Percentiles rank a stretch among this genome's conserved stretches.
phyloP scores from a whole-genome alignment of 1,140 invertebrate genomes.

The Megalonaias nervosa region DNA sequence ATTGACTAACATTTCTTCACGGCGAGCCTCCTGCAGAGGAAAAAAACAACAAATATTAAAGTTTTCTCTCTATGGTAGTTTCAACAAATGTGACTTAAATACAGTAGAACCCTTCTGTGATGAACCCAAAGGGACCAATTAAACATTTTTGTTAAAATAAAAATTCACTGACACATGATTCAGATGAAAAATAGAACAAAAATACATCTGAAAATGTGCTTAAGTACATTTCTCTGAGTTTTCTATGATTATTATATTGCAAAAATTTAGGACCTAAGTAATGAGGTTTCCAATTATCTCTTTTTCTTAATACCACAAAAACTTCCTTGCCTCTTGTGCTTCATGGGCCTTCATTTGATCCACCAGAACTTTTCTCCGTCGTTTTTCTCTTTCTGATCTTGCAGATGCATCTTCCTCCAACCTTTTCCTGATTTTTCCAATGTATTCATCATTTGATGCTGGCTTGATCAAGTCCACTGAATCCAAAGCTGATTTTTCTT shows the following conservation, averaged over 20 bases:
- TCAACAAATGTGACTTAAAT: too few relatives aligned
- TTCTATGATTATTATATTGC: background rate
- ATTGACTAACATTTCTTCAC: constrained; percentile 70
- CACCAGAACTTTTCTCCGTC: constrained; percentile 70
- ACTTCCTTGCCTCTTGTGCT: constrained; percentile 62
- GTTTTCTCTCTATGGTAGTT: too few relatives aligned
- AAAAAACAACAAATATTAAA: background rate
- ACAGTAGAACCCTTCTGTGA: too few relatives aligned
- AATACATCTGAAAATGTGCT: too few relatives aligned
- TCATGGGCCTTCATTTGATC: constrained; percentile 70
- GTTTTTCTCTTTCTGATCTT: constrained; percentile 68
- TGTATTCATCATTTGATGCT: constrained; percentile 69
- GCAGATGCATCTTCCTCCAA: constrained; percentile 69
- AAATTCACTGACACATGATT: too few relatives aligned
- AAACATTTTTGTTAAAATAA: too few relatives aligned
- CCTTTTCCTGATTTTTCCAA: constrained; percentile 67
- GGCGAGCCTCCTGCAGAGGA: constrained; percentile 59
- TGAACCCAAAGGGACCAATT: too few relatives aligned
- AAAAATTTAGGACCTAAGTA: background rate
- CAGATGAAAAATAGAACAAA: too few relatives aligned
- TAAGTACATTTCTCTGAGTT: too few relatives aligned
- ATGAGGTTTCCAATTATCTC: background rate
- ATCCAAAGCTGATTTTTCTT: constrained; percentile 49
- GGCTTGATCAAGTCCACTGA: constrained; percentile 57
- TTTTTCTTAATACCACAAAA: constrained; percentile 8